A percentile compares a stretch with the other conserved stretches of the same genome.
These are phyloP conservation scores for Ichneumoninae sp. DNA, from an alignment of 2,888 invertebrate species.

Conservation along the genomic window DNA sequence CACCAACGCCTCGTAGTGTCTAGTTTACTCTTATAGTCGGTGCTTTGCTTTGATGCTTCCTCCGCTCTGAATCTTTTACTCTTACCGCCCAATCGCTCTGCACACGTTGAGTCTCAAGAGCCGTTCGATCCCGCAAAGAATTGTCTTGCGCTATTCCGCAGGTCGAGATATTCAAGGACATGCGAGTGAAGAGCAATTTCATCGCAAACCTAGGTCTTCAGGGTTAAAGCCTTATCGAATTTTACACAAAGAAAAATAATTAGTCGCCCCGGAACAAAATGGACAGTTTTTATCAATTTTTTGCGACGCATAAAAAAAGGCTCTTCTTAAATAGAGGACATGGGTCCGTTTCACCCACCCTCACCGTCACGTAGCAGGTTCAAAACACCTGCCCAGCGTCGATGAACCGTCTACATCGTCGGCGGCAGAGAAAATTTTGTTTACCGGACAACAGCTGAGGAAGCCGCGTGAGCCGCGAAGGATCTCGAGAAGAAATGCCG, in stretches of 20 bases:
- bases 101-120: not conserved
- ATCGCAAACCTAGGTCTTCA: not conserved
- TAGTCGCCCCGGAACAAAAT: too few species aligned
- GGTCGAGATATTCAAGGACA: not conserved
- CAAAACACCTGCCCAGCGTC: not conserved
- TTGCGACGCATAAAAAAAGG: too few species aligned
- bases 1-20: not conserved
- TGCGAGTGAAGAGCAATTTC: not conserved
- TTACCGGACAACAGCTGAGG: not conserved
- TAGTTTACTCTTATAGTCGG: constrained; percentile 2
- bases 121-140: not conserved
- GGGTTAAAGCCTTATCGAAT: not conserved
- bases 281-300: too few species aligned
- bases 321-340: too few species aligned
- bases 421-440: not conserved
- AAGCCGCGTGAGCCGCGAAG: not conserved
- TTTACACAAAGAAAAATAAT: not conserved
- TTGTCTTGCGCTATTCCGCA: not conserved
- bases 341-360: too few species aligned
- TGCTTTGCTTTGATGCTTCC: not conserved
- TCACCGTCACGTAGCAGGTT: too few species aligned
- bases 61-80: not conserved
- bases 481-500: constrained; percentile 35
- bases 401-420: not conserved
- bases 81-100: not conserved